Evolutionary conservation across 2,797 vertebrate genomes (phyloP).

Genomic region (Tauraco hartlaubi): DNA sequence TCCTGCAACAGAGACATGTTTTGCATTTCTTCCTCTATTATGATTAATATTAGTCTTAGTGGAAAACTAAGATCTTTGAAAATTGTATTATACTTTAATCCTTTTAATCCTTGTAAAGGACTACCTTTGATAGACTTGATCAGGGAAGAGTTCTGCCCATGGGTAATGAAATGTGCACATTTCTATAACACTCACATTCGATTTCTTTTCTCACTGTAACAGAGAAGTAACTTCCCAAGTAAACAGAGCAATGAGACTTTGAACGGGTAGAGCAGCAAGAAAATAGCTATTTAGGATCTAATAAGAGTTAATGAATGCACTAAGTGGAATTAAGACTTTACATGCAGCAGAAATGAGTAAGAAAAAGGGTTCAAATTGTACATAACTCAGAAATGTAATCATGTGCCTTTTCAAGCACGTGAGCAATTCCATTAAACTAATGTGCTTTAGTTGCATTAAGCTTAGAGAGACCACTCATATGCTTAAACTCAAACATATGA

Average conservation of each 20-base stretch:
- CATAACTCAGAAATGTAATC: slow-evolving; percentile 24
- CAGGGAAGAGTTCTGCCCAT: neutral
- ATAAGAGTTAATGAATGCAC: neutral
- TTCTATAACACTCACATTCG: neutral
- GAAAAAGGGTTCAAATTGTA: neutral
- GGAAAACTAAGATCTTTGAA: neutral
- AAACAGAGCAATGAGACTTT: neutral
- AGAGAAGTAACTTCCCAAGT: neutral
- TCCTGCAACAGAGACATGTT: neutral
- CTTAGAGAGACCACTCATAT: neutral
- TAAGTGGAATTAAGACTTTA: neutral
- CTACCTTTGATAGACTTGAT: neutral
- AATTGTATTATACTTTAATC: neutral
- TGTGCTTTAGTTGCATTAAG: slow-evolving; percentile 52
- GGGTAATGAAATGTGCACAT: fast-evolving
- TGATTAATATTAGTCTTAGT: neutral
- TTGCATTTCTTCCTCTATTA: neutral
- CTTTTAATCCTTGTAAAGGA: fast-evolving
- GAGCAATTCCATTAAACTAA: slow-evolving; percentile 54
- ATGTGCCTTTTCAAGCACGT: slow-evolving; percentile 28
- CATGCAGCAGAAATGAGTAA: neutral
- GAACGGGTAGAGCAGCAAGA: neutral
- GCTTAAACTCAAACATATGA: slow-evolving; percentile 2
- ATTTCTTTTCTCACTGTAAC: neutral
- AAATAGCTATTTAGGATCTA: neutral